Evolutionary conservation across 1,140 invertebrate genomes (phyloP).

Genomic region (Danaus melanippus): DNA sequence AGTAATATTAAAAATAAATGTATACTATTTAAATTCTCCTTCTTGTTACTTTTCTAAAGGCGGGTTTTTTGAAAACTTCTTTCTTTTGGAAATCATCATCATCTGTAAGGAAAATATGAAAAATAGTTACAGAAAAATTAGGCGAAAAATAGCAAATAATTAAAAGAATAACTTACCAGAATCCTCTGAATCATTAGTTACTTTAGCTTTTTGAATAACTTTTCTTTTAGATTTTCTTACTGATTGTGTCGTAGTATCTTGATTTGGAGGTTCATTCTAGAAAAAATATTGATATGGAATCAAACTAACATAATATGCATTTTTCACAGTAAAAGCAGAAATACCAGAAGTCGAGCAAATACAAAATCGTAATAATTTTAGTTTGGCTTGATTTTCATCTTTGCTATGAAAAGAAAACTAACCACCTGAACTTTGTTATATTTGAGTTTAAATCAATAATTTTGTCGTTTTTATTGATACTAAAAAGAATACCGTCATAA

Average conservation of each 20-base stretch:
- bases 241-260: constrained; percentile 37
- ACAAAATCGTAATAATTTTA: no score
- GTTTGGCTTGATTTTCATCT: no score
- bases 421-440: no score
- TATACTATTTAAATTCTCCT: constrained; percentile 24
- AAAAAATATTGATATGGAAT: constrained; percentile 14
- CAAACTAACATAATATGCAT: no score
- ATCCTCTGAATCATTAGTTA: constrained; percentile 39
- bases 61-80: constrained; percentile 61
- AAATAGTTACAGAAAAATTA: neutral
- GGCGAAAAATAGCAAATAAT: constrained; percentile 5
- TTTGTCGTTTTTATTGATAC: no score
- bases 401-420: no score
- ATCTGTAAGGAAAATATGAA: constrained; percentile 31
- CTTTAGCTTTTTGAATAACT: constrained; percentile 26
- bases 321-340: no score
- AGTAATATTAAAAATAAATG: no score
- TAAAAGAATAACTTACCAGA: constrained; percentile 35
- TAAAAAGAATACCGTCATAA: no score
- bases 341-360: no score
- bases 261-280: constrained; percentile 53
- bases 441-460: no score
- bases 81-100: constrained; percentile 53
- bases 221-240: constrained; percentile 50
- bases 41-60: constrained; percentile 43